A percentile compares a stretch with the other conserved stretches of the same genome.
Evolutionary conservation across 37 sponge, comb jelly and placozoan genomes (phyloP).

Genomic region (Corticium candelabrum): DNA sequence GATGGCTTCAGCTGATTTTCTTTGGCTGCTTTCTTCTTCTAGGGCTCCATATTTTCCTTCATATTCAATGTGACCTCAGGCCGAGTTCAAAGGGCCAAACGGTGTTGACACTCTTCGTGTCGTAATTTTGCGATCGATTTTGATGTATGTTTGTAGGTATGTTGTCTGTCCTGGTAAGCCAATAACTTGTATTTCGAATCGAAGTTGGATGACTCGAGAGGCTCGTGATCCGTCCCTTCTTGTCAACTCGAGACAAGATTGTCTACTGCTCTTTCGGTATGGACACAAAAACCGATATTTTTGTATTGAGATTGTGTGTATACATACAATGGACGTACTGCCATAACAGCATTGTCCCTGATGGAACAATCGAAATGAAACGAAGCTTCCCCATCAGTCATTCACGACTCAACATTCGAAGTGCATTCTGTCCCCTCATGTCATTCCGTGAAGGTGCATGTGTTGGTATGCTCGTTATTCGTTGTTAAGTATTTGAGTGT

Average conservation of each 20-base stretch:
- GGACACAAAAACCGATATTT: neutral
- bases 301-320: neutral
- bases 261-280: constrained; percentile 56
- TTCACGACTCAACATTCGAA: constrained; percentile 28
- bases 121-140: neutral
- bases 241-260: constrained; percentile 41
- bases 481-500: neutral
- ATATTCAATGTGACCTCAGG: constrained; percentile 47
- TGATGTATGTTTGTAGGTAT: constrained; percentile 12
- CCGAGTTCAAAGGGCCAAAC: constrained; percentile 49
- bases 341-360: constrained; percentile 26
- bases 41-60: constrained; percentile 71
- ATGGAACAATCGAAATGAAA: constrained; percentile 56
- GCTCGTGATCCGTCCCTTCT: constrained; percentile 78
- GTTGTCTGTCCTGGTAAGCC: constrained; percentile 48
- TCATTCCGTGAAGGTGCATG: constrained; percentile 68
- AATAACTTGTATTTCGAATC: constrained; percentile 59
- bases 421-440: constrained; percentile 90
- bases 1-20: no score
- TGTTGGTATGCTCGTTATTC: constrained; percentile 18
- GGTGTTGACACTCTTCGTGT: constrained; percentile 17
- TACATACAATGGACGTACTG: neutral
- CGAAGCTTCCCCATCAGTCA: constrained; percentile 57
- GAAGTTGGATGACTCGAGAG: constrained; percentile 83
- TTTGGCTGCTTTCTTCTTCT: neutral